Base-by-base conservation (phyloP, 2,797 vertebrate species). In the Tamandua tetradactyla region DNA sequence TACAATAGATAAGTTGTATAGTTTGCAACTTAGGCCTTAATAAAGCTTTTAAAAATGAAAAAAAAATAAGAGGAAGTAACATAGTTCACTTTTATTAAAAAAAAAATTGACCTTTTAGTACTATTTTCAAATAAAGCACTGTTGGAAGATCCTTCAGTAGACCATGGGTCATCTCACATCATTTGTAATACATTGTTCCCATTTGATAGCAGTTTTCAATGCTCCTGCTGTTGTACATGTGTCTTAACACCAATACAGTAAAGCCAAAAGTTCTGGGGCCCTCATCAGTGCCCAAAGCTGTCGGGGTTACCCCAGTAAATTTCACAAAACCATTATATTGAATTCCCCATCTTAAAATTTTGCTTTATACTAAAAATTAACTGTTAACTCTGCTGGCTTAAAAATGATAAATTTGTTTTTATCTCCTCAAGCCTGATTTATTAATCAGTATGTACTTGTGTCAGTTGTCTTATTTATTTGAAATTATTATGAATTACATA, bases 331-430 rank as follows among this genome's bases (percentile, higher is more conserved):
- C 23, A 44, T 71, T 69, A 92, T 44, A 81, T 44, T 81, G n/a
- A 92, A 68, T 89, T 64, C 57, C 17, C 8, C 76, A 35, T 81
- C 66, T 80, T 75, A 72, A 9, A 78, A 68, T 85, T 88, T 79
- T 79, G 18, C 37, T 64, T 71, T 85, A 20, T 59, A 35, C 74
- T 62, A 94, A 87, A n/a, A 72, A 64, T 62, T 91, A 78, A 64
- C 47, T 13, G 20, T 86, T 66, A 64, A 68, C 13, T 75, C 69
- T 74, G 78, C 47, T 81, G 61, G 66, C 64, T 94, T 83, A 62
- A 85, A 92, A 92, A 69, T 75, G 49, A 27, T 91, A 7, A 61
- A 62, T 93, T 81, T 88, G 25, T 37, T 44, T 89, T 90, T 89
- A 49, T 64, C 9, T 89, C 55, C 32, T 44, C 40, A 61, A 40